These are phyloP conservation scores for Poeciliopsis turneri DNA, from an alignment of 2,797 vertebrate species.

Conservation along the genomic window DNA sequence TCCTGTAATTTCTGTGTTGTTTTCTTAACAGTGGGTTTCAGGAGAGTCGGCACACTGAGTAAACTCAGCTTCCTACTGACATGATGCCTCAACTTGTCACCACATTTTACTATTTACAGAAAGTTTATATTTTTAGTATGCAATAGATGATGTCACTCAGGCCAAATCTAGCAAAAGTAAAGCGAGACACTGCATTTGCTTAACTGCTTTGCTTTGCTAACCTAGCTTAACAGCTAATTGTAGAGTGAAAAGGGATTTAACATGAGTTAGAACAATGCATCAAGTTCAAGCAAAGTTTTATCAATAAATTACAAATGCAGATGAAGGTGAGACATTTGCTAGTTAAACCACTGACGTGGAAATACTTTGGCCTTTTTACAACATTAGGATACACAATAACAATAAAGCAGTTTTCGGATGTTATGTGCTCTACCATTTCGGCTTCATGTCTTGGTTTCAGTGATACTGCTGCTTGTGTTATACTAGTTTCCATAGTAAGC, in stretches of 20 bases:
- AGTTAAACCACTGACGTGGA: background rate
- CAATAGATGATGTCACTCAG: background rate
- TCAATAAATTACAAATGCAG: background rate
- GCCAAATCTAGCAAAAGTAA: background rate
- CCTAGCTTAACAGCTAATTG: background rate
- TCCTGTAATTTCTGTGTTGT: background rate
- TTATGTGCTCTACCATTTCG: background rate
- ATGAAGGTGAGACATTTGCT: background rate
- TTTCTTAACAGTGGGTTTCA: background rate
- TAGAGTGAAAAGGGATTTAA: background rate
- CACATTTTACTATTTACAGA: background rate
- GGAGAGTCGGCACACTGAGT: background rate
- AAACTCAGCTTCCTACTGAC: background rate
- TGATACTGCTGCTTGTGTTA: background rate
- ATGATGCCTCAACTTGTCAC: background rate
- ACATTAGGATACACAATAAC: background rate
- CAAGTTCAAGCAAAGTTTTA: background rate
- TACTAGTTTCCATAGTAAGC: too few species aligned
- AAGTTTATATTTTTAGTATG: background rate
- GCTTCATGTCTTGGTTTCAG: background rate
- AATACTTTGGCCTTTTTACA: background rate
- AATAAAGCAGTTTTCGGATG: background rate
- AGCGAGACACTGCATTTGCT: too few species aligned
- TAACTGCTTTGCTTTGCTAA: background rate
- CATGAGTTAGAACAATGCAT: background rate